These are phyloP conservation scores for Hyalella azteca DNA, from an alignment of 2,888 invertebrate species.

Conservation along the genomic window DNA sequence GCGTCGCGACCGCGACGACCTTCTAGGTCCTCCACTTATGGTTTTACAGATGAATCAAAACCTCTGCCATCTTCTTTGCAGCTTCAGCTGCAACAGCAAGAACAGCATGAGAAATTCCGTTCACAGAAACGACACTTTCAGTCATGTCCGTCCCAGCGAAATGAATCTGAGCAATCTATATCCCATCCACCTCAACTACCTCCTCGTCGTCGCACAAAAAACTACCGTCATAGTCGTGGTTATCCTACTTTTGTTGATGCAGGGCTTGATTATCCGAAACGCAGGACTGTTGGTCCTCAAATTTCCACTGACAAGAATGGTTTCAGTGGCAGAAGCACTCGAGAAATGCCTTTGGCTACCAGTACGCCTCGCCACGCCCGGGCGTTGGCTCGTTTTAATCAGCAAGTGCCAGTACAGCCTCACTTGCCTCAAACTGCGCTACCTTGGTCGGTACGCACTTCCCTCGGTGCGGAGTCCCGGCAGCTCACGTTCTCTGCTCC, in stretches of 20 bases:
- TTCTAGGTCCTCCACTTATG: conserved; percentile 19
- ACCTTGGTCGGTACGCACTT: not conserved
- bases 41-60: conserved; percentile 15
- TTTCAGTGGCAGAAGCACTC: conserved; percentile 12
- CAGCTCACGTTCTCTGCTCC: not conserved
- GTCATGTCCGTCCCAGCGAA: not conserved
- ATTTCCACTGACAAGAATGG: not conserved
- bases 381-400: conserved; percentile 41
- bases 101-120: not conserved
- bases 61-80: conserved; percentile 8
- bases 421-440: not conserved
- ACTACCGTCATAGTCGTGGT: not conserved
- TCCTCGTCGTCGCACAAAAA: not conserved
- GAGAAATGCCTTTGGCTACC: conserved; percentile 51
- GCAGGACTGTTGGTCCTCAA: not conserved
- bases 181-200: not conserved
- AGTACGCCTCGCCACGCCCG: conserved; percentile 53
- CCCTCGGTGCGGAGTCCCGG: not conserved
- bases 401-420: conserved; percentile 22
- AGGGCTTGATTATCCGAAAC: not conserved
- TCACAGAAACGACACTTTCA: not conserved
- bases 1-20: conserved; percentile 33
- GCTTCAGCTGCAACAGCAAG: conserved; percentile 19
- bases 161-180: not conserved
- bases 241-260: not conserved